Percentiles rank a stretch among this genome's conserved stretches.
phyloP scores from a whole-genome alignment of 2,888 invertebrate species.

The Leucoptera coffeella region DNA sequence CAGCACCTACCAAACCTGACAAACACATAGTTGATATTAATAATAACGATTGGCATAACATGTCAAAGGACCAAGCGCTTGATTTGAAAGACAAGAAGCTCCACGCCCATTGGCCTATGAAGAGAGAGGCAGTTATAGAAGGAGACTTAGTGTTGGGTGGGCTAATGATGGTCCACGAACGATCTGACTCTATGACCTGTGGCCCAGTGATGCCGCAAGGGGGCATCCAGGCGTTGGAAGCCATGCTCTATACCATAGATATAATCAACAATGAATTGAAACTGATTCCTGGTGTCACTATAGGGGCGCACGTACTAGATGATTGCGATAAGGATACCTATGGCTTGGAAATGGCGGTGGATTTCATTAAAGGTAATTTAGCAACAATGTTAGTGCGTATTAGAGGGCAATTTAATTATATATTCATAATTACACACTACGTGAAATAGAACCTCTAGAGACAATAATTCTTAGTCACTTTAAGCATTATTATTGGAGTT shows the following conservation, averaged over 20 bases:
- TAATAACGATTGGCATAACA: conserved; percentile 27
- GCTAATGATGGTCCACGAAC: conserved; percentile 88
- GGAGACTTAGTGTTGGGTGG: conserved; percentile 87
- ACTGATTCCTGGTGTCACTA: conserved; percentile 67
- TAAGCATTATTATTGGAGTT: too few relatives aligned
- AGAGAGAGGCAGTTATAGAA: conserved; percentile 79
- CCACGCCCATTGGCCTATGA: conserved; percentile 67
- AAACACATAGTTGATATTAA: too few relatives aligned
- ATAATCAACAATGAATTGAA: conserved; percentile 61
- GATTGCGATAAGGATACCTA: conserved; percentile 96
- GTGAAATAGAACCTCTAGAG: too few relatives aligned
- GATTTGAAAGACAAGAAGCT: conserved; percentile 27
- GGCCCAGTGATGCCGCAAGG: conserved; percentile 94
- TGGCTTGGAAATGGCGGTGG: conserved; percentile 91
- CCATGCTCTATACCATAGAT: conserved; percentile 88
- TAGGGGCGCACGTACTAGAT: conserved; percentile 86
- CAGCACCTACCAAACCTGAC: too few relatives aligned
- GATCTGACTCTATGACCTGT: conserved; percentile 81
- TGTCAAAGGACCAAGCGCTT: conserved; percentile 31
- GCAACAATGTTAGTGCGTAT: too few relatives aligned
- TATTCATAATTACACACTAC: too few relatives aligned
- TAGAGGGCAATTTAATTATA: too few relatives aligned
- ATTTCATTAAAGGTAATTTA: conserved; percentile 93
- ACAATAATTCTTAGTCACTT: too few relatives aligned
- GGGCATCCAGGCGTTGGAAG: conserved; percentile 81